phyloP scores from a whole-genome alignment of 2,113 vertebrate genomes.

The Connochaetes taurinus region DNA sequence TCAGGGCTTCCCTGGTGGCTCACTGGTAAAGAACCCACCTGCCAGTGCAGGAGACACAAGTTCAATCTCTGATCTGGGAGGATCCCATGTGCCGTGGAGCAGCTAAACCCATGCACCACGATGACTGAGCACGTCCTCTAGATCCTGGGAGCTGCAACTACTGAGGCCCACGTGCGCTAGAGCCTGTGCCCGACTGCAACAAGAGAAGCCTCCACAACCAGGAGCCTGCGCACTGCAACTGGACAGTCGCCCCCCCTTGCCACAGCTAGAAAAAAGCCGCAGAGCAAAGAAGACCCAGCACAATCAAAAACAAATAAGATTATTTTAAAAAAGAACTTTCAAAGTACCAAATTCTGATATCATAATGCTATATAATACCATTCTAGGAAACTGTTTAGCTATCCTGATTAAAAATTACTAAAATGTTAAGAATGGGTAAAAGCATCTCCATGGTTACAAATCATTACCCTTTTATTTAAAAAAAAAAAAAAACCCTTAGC shows the following conservation, averaged over 20 bases:
- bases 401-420: neutral
- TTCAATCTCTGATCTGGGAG: neutral
- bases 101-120: neutral
- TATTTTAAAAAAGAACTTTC: neutral
- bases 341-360: neutral
- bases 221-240: neutral
- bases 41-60: neutral
- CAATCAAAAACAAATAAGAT: neutral
- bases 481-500: neutral
- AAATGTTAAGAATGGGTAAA: neutral
- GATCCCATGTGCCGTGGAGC: neutral
- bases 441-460: neutral
- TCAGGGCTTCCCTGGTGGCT: neutral
- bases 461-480: neutral
- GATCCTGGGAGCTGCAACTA: neutral
- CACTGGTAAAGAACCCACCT: neutral
- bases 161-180: neutral
- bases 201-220: neutral
- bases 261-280: rapidly evolving
- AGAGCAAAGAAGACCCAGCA: neutral
- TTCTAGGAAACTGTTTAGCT: neutral
- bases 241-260: neutral
- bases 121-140: neutral
- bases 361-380: neutral
- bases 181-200: neutral